Evolutionary conservation across 1,140 invertebrate species (phyloP).

Genomic region (Drosophila albomicans): DNA sequence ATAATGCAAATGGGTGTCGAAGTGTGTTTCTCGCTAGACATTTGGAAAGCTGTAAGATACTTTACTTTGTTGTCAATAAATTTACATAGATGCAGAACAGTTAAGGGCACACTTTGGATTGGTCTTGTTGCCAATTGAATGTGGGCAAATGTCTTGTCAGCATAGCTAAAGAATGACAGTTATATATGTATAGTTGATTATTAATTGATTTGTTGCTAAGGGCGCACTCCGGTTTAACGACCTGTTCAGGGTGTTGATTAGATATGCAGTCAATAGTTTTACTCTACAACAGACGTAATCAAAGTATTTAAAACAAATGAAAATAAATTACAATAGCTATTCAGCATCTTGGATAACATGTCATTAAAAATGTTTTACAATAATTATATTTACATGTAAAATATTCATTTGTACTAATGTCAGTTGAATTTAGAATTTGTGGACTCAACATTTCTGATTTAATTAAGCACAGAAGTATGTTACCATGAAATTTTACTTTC

Average conservation of each 20-base stretch:
- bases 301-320: no score
- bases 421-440: no score
- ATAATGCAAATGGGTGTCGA: neutral
- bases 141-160: neutral
- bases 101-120: constrained; percentile 1
- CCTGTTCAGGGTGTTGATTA: neutral
- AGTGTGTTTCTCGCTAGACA: neutral
- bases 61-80: constrained; percentile 20
- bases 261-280: neutral
- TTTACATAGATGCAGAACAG: neutral
- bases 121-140: neutral
- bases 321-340: no score
- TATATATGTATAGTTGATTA: neutral
- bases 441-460: no score
- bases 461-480: no score
- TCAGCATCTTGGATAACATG: no score
- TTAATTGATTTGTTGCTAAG: neutral
- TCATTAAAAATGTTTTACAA: no score
- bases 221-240: neutral
- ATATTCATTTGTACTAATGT: no score
- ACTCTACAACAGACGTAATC: no score
- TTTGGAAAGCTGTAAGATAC: constrained; percentile 26
- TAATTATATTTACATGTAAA: no score
- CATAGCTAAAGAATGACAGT: neutral
- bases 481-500: no score